Evolutionary conservation across 2,113 vertebrate genomes (phyloP).

Genomic region (Callospermophilus lateralis): DNA sequence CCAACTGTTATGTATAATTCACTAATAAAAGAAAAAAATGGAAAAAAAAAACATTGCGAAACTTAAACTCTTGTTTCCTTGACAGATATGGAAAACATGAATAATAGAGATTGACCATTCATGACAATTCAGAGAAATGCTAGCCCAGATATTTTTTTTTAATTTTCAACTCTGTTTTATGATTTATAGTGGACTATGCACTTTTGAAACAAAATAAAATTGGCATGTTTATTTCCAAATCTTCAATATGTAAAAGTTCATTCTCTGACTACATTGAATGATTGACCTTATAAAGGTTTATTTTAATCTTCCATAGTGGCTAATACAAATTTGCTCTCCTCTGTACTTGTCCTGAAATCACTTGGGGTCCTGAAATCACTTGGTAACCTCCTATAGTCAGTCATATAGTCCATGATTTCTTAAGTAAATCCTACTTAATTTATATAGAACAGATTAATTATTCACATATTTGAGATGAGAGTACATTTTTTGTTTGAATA

Average conservation of each 20-base stretch:
- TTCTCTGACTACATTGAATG: neutral
- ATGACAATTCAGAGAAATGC: constrained; percentile 80
- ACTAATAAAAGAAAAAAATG: too few relatives aligned
- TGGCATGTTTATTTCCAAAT: constrained; percentile 43
- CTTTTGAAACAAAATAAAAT: neutral
- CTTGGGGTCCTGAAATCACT: neutral
- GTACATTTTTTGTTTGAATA: neutral
- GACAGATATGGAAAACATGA: constrained; percentile 85
- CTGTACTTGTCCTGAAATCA: neutral
- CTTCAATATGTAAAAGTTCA: constrained; percentile 18
- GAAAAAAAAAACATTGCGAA: neutral
- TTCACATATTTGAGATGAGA: neutral
- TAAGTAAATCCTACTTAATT: neutral
- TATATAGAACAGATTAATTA: neutral
- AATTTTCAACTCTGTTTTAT: constrained; percentile 32
- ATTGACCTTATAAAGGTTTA: neutral
- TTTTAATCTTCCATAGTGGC: neutral
- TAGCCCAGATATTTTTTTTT: constrained; percentile 86
- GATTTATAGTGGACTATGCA: neutral
- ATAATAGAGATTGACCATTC: constrained; percentile 81
- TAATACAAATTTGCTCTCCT: neutral
- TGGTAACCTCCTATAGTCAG: neutral
- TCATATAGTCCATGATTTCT: neutral
- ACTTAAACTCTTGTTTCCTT: constrained; percentile 72
- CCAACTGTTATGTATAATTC: too few relatives aligned